Evolutionary conservation across 2,888 invertebrate genomes (phyloP), one percentile per base, ranked within the genome.

Genomic region (Melanotus villosus): DNA sequence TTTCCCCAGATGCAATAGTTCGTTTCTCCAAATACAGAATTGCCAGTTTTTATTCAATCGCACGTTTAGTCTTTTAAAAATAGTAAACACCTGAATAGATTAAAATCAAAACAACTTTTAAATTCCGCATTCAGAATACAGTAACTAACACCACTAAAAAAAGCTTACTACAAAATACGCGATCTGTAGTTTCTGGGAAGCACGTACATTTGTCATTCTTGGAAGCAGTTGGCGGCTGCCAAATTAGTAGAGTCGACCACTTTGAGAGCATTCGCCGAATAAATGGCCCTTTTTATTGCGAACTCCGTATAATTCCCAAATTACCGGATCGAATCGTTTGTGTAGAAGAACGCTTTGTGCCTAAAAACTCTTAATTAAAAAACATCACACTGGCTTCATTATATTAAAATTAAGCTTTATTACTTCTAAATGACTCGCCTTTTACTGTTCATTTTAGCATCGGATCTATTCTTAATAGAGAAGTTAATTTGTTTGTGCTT

Each of bases 211-310:
- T 58, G 41, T 68, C 64, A 64, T 68, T 64, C 68, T 59, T 9
- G 43, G 64, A 68, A 68, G 64, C 58, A 34, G 38, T 21, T 47
- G 41, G 26, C 45, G 68, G 64, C 45, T 68, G 68, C 68, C 63
- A 68, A 68, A 63, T 56, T 68, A 57, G 47, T 45, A 38, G 59
- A 59, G 23, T 38, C 36, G 26, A 43, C 57, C 23, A 41, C 50
- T 60, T 60, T 47, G 19, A 50, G 26, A 36, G 36, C 52, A 18
- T 45, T 65, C 36, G 14, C 36, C 36, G 58, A 64, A 68, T 68
- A 68, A 68, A 68, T 68, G 68, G 50, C 26, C 41, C 68, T 68
- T 68, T 68, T 68, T 68, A 68, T 67, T 67, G 59, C 43, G 7
- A 14, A 59, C 18, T 10, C 43, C 50, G 58, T 50, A 58, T 65